Evolutionary conservation across 2,113 vertebrate species (phyloP).

Genomic region (Xenopus tropicalis): DNA sequence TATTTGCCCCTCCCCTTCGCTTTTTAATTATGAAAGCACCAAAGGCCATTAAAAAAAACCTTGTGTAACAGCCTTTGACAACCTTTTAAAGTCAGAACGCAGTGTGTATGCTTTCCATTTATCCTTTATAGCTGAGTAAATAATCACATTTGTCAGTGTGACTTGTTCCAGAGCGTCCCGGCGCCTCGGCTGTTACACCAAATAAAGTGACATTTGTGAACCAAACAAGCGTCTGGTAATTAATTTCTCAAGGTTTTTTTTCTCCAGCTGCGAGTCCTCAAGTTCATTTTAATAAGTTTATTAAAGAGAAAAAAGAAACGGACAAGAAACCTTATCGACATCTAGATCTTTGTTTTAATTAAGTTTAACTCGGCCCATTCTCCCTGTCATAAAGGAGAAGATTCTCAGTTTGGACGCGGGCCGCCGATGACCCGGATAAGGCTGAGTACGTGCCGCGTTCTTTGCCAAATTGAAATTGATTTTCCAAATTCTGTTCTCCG

Average conservation of each 20-base stretch:
- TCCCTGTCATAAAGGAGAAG: conserved; percentile 14
- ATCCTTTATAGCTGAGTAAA: too few relatives aligned
- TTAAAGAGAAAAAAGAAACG: not conserved
- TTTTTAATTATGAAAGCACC: too few relatives aligned
- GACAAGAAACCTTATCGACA: conserved; percentile 7
- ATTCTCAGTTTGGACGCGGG: conserved; percentile 18
- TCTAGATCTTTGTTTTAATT: conserved; percentile 21
- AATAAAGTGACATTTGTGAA: too few relatives aligned
- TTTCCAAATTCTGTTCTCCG: conserved; percentile 25
- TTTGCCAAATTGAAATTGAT: conserved; percentile 25
- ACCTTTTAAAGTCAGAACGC: too few relatives aligned
- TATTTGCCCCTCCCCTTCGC: too few relatives aligned
- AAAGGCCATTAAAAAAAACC: too few relatives aligned
- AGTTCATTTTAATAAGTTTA: conserved; percentile 30
- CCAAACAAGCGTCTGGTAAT: conserved; percentile 4
- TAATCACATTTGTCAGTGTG: too few relatives aligned
- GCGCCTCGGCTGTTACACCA: too few relatives aligned
- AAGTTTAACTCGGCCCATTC: conserved; percentile 26
- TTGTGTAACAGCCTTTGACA: too few relatives aligned
- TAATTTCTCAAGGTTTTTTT: conserved; percentile 19
- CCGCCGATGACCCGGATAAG: conserved; percentile 12
- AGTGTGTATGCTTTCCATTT: too few relatives aligned
- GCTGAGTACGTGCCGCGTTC: not conserved
- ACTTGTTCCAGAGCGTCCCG: too few relatives aligned
- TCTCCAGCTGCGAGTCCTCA: conserved; percentile 6